Conservation (phyloP, 2,888 invertebrate genomes). For the Halictus quadricinctus region DNA sequence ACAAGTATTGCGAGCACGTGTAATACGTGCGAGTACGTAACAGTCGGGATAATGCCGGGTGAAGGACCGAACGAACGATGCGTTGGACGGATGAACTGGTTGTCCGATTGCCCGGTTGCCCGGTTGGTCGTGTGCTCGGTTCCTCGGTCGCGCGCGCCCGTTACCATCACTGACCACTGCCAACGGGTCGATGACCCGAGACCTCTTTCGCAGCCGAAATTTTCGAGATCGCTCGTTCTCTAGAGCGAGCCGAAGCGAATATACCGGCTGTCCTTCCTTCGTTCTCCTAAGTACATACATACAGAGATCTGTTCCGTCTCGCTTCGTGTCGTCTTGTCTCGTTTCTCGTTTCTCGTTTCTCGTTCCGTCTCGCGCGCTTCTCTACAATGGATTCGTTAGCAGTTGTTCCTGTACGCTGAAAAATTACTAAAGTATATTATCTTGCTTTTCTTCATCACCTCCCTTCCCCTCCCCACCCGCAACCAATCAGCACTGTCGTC, state of each 20-base stretch:
- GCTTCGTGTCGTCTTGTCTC: neutral
- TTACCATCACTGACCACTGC: slow-evolving; percentile 81
- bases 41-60: slow-evolving; percentile 72
- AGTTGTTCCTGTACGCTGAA: neutral
- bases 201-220: slow-evolving; percentile 67
- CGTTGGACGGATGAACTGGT: slow-evolving; percentile 66
- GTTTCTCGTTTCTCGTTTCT: too few relatives aligned
- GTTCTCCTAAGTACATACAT: neutral
- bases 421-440: neutral
- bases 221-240: slow-evolving; percentile 57
- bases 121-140: slow-evolving; percentile 46
- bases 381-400: neutral
- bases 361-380: neutral
- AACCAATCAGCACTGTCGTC: too few relatives aligned
- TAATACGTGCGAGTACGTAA: slow-evolving; percentile 68
- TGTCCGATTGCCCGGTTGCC: slow-evolving; percentile 57
- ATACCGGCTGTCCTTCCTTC: neutral
- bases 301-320: neutral
- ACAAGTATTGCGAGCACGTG: slow-evolving; percentile 69
- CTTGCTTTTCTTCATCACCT: neutral
- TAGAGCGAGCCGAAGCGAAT: slow-evolving; percentile 25
- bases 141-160: slow-evolving; percentile 70
- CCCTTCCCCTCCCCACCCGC: too few relatives aligned
- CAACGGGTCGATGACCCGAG: slow-evolving; percentile 80
- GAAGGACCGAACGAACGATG: slow-evolving; percentile 75